Percentiles rank a stretch among this genome's conserved stretches.
These are phyloP conservation scores for Todiramphus chloris DNA, from an alignment of 2,113 vertebrate genomes.

Conservation along the genomic window DNA sequence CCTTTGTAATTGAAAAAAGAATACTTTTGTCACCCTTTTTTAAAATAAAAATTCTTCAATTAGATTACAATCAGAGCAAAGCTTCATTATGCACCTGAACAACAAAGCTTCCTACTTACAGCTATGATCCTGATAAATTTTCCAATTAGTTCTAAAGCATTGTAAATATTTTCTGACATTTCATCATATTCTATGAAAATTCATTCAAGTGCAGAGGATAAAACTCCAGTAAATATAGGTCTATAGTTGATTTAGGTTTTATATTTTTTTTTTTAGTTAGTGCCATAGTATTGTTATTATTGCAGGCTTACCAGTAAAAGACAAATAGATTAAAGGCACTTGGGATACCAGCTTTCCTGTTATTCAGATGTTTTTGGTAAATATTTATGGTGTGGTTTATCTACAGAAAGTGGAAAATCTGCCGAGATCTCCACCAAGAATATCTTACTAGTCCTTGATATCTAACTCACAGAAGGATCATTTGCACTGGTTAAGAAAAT, in stretches of 20 bases:
- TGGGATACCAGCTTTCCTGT: neutral
- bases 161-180: neutral
- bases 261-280: neutral
- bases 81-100: neutral
- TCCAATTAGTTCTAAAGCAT: neutral
- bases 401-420: neutral
- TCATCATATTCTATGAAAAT: neutral
- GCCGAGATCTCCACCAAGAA: neutral
- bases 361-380: neutral
- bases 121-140: neutral
- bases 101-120: neutral
- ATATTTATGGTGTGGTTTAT: neutral
- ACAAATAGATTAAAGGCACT: neutral
- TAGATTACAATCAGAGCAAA: neutral
- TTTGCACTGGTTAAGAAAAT: neutral
- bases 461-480: neutral
- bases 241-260: neutral
- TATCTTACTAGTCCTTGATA: neutral
- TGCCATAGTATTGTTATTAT: neutral
- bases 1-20: neutral
- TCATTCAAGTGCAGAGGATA: neutral
- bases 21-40: accelerated
- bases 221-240: neutral
- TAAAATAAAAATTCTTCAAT: neutral
- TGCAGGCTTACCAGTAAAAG: neutral